Evolutionary conservation across 2,113 vertebrate genomes (phyloP).

Genomic region (Cricetomys ansorgei): DNA sequence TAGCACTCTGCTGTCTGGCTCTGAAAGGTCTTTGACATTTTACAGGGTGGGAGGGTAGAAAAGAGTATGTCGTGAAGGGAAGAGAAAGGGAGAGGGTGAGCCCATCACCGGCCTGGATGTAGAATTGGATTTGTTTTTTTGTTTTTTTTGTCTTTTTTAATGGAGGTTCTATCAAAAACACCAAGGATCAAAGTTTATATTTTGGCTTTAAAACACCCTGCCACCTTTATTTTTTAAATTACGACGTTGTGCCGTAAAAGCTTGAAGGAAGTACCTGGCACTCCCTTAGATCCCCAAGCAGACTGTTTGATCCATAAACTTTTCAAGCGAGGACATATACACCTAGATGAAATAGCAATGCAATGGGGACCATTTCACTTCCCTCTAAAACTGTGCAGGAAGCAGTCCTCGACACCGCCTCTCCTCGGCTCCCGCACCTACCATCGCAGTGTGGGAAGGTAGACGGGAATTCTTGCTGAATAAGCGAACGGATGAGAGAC

Average conservation of each 20-base stretch:
- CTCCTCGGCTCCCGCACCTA: neutral
- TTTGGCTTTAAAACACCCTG: neutral
- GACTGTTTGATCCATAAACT: neutral
- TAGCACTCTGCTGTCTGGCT: neutral
- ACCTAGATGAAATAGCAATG: neutral
- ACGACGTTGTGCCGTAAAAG: neutral
- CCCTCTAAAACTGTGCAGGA: neutral
- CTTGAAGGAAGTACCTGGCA: neutral
- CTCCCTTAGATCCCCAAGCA: neutral
- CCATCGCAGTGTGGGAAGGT: neutral
- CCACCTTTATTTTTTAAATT: constrained; percentile 20
- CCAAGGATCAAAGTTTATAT: neutral
- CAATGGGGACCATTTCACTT: neutral
- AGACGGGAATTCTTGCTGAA: neutral
- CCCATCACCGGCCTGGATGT: neutral
- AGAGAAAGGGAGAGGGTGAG: too few species aligned
- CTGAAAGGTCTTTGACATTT: neutral
- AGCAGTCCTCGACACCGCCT: neutral
- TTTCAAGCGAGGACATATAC: neutral
- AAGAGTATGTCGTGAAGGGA: neutral
- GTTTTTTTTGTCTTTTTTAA: neutral
- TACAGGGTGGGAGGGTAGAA: neutral
- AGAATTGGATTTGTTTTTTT: neutral
- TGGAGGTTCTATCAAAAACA: neutral
- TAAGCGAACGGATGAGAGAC: neutral